These are phyloP conservation scores for Hippocampus zosterae DNA, from an alignment of 2,113 vertebrate genomes.

Conservation along the genomic window DNA sequence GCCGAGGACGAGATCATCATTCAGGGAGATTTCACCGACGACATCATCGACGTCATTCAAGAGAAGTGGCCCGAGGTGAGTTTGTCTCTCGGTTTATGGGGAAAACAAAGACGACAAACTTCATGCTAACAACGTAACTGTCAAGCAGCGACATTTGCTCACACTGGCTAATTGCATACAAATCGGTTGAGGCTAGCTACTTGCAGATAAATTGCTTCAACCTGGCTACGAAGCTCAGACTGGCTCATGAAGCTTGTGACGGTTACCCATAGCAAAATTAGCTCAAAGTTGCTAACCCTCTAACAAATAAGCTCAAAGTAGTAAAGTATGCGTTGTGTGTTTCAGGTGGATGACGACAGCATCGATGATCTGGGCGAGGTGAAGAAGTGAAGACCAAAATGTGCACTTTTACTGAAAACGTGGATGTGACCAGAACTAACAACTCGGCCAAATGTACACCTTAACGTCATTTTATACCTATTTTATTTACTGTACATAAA, in stretches of 20 bases:
- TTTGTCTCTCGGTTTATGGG: not conserved
- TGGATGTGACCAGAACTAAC: constrained; percentile 72
- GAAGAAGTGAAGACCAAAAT: constrained; percentile 87
- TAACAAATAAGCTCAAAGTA: no score
- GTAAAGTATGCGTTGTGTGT: not conserved
- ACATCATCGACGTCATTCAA: constrained; percentile 97
- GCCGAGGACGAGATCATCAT: constrained; percentile 99
- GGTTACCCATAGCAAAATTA: no score
- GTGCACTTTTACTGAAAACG: constrained; percentile 81
- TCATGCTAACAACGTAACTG: not conserved
- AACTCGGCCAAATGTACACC: constrained; percentile 81
- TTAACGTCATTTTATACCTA: constrained; percentile 79
- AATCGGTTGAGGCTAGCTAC: no score
- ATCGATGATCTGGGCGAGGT: constrained; percentile 98
- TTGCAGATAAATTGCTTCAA: no score
- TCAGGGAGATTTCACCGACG: constrained; percentile 99
- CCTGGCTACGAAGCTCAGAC: no score
- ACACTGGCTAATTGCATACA: no score
- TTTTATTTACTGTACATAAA: constrained; percentile 83
- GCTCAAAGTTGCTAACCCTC: no score
- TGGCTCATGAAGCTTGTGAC: no score
- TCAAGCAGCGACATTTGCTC: no score
- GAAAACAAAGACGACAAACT: not conserved
- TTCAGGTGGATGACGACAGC: constrained; percentile 95
- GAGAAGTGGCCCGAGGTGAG: constrained; percentile 97